Evolutionary conservation across 2,113 vertebrate genomes (phyloP), one percentile per base, ranked within the genome.

Genomic region (Panthera tigris): DNA sequence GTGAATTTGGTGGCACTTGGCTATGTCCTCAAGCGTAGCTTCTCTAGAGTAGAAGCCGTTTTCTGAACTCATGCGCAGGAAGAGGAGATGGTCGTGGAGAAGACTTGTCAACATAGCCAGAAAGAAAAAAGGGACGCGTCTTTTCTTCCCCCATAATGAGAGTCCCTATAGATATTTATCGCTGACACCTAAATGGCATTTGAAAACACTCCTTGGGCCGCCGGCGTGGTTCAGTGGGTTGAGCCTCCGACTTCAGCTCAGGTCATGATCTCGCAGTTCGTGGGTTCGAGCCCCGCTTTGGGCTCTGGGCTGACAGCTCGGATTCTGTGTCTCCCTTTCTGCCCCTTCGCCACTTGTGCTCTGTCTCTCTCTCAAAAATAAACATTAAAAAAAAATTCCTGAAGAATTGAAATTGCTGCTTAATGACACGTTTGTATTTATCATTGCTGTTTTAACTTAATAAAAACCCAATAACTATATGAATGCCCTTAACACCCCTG

Each of bases 51-150:
- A 7, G 7, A 15, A 25, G 16, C 7, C 0, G 12, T 50, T 61
- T 82, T 14, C 61, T 33, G 74, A 7, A 10, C 8, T 0, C 2
- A 0, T 13, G 65, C 50, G 3, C 4, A 2, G 76, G n/a, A 50
- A 45, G 25, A 29, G 16, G 33, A 31, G 76, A 29, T 2, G 1
- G 1, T 48, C n/a, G 1, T 1, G 18, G 18, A 33, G 1, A 52
- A 3, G 33, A 9, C 12, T 18, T 31, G 7, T 33, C 27, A 2
- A 0, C 0, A 1, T 52, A 19, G 4, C 18, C 19, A 45, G 65
- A 31, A 19, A 5, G 9, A 50, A 7, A 11, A 19, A 8, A 31
- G 23, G n/a, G 4, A 79, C 61, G 5, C 4, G 0, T 33, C 65
- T 36, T n/a, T 50, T 65, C 48, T 41, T 18, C n/a, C 16, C 7